Percentiles rank a stretch among this genome's conserved stretches.
These are phyloP conservation scores for Venustaconcha ellipsiformis DNA, from an alignment of 1,140 invertebrate genomes.

Conservation along the genomic window DNA sequence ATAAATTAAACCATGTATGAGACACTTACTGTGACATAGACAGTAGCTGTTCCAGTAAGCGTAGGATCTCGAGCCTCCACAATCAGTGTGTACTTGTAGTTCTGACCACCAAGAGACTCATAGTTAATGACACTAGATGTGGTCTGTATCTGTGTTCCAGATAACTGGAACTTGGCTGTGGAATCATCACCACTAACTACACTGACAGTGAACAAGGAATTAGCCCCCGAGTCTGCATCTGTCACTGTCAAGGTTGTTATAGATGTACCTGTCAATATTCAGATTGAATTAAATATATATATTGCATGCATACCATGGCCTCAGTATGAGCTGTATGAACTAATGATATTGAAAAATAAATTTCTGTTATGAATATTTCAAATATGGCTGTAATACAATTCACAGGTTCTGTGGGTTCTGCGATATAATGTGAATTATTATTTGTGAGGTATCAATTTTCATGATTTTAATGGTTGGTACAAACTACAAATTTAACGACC, in stretches of 20 bases:
- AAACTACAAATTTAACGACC: too few species aligned
- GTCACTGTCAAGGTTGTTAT: slow-evolving; percentile 31
- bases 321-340: too few species aligned
- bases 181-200: slow-evolving; percentile 33
- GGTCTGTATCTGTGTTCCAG: slow-evolving; percentile 11
- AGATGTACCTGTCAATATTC: slow-evolving; percentile 23
- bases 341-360: background rate
- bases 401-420: background rate
- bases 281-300: background rate
- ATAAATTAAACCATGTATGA: background rate
- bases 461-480: too few species aligned
- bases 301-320: too few species aligned
- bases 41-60: slow-evolving; percentile 31
- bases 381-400: background rate
- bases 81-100: slow-evolving; percentile 20
- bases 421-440: background rate
- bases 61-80: slow-evolving; percentile 15
- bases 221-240: slow-evolving; percentile 28
- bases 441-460: too few species aligned
- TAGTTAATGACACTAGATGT: slow-evolving; percentile 19
- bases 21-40: slow-evolving; percentile 30
- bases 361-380: background rate
- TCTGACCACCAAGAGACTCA: slow-evolving; percentile 10
- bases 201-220: slow-evolving; percentile 22
- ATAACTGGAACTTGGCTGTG: slow-evolving; percentile 7